Evolutionary conservation across 1,140 invertebrate genomes (phyloP), one percentile per base, ranked within the genome.

Genomic region (Littorina saxatilis): DNA sequence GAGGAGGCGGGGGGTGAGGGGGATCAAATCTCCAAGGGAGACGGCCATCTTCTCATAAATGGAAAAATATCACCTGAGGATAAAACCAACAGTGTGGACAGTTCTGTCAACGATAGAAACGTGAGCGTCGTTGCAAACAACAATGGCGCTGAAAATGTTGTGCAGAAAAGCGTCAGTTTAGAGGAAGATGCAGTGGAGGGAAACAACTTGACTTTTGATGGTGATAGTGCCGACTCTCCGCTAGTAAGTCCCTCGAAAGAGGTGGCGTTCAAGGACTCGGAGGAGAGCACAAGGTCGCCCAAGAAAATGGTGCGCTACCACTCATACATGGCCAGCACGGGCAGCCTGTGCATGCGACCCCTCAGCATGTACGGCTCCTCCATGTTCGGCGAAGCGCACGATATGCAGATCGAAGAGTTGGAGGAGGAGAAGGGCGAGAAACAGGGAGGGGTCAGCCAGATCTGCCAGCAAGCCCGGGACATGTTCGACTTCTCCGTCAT

Each of bases 401-500:
- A 72, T 11, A 15, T 23, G 7, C 9, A 15, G 7, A 11, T 15
- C 23, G 66, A 39, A 2, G 35, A 39, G n/a, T n/a, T 1, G 70
- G 63, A 68, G 32, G 23, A 50, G 70, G 37, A 72, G 37, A 9
- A 72, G 39, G 68, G 35, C 7, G 37, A 32, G 61, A 61, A 37
- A 32, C 58, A 75, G 40, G 29, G 7, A 47, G 43, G 43, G 35
- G 43, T 11, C 1, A n/a, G 29, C 27, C 20, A 27, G 17, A n/a
- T 37, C 20, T 78, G 55, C n/a, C 76, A 27, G 5, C 17, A 43
- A 23, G 1, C 66, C 11, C 2, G 40, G 29, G 80, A 82, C 37
- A 73, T 90, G 29, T 82, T 90, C 78, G 85, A 88, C 76, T 89
- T 88, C 55, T 78, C 63, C 27, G 85, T 90, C 43, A 81, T 91